These are phyloP conservation scores for Hydra vulgaris DNA, from an alignment of 30 jellyfish, hydroid and myxozoan species.

Conservation along the genomic window DNA sequence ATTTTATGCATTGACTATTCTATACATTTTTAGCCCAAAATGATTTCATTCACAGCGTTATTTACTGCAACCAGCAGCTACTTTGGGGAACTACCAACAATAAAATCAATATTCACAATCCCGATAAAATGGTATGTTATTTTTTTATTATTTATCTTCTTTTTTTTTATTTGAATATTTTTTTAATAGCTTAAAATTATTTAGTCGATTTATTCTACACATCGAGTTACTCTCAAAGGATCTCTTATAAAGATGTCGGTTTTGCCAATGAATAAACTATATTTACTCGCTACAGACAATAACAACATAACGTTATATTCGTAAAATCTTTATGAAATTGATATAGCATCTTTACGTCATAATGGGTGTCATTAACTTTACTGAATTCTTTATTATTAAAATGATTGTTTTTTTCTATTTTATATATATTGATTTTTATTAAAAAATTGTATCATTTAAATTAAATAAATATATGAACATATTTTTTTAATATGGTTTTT, in stretches of 20 bases:
- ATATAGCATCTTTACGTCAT: too few relatives aligned
- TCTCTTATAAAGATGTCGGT: conserved; percentile 41
- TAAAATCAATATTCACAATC: conserved; percentile 11
- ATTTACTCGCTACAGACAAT: conserved; percentile 69
- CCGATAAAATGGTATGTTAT: conserved; percentile 17
- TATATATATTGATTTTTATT: too few relatives aligned
- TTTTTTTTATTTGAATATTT: neutral
- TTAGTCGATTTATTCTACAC: conserved; percentile 43
- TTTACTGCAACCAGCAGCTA: conserved; percentile 16
- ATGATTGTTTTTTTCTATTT: too few relatives aligned
- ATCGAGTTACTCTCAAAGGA: conserved; percentile 59
- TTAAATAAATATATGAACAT: too few relatives aligned
- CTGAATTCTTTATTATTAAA: too few relatives aligned
- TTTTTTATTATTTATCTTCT: neutral
- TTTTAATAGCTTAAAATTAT: neutral
- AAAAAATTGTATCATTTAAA: too few relatives aligned
- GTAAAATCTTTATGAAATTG: too few relatives aligned
- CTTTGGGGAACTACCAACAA: conserved; percentile 21
- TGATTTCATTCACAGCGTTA: conserved; percentile 12
- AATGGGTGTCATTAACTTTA: too few relatives aligned
- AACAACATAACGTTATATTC: conserved; percentile 60
- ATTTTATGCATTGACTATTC: too few relatives aligned
- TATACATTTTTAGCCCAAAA: conserved; percentile 9
- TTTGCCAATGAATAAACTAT: conserved; percentile 70
- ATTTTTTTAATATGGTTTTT: too few relatives aligned